Base-by-base conservation (phyloP, 2,888 invertebrate species). In the Andrena minutula region DNA sequence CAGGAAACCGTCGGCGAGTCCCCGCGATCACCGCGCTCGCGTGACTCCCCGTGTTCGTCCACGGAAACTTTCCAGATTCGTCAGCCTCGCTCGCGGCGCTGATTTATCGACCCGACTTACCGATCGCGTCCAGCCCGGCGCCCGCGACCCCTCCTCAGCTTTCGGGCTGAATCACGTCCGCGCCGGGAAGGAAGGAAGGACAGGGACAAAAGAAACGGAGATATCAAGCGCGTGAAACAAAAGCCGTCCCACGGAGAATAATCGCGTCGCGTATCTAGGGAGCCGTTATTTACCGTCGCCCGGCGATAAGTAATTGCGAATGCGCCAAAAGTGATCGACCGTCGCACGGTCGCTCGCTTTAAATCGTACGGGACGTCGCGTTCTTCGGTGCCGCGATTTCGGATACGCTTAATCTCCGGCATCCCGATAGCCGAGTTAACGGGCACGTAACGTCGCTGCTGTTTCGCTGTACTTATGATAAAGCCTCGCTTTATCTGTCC, bases 261-360 rank as follows among this genome's bases (percentile, higher is more conserved):
- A 70, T 69, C 70, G 69, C 66, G 30, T 61, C 64, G 63, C 69
- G 86, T 85, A 75, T 78, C 75, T 71, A 49, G 66, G 66, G 58
- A 63, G 65, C 75, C 64, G 80, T 82, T 82, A 82, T 82, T 82
- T 70, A 80, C 68, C 65, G 65, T 23, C 47, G 58, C 41, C 3
- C 30, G 23, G 41, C 69, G 65, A 82, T 75, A 80, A 80, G 81
- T 80, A 75, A 79, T 79, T 70, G 70, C 65, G 65, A 79, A 75
- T 26, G 70, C 69, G 58, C 73, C 73, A 70, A 80, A 80, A 82
- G 70, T 75, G 70, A 82, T 75, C 81, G 69, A 69, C 47, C 68
- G 58, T 65, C 32, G 41, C 72, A 49, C 69, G 26, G 51, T 5
- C 23, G 58, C 26, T 70, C 61, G 73, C 32, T 81, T 81, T 79